These are phyloP conservation scores for Coelogynopora nodosa DNA, from an alignment of 2,888 invertebrate species.

Conservation along the genomic window DNA sequence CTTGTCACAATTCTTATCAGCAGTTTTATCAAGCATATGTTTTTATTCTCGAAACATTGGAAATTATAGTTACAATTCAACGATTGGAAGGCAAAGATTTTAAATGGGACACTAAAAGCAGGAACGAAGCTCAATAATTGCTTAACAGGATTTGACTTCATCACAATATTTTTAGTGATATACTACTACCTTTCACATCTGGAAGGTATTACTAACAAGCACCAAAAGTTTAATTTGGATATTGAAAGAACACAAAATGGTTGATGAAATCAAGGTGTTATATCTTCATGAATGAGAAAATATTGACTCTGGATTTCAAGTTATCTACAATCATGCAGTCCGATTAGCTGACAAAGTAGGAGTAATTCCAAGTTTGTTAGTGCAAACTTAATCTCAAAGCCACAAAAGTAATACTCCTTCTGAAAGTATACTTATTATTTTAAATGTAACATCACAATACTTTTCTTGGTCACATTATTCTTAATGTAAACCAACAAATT, in stretches of 20 bases:
- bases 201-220: not conserved
- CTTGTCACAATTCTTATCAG: not conserved
- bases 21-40: not conserved
- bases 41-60: not conserved
- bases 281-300: not conserved
- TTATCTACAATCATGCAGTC: not conserved
- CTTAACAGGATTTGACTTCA: not conserved
- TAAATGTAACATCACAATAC: too few relatives aligned
- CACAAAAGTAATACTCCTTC: too few relatives aligned
- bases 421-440: too few relatives aligned
- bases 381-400: too few relatives aligned
- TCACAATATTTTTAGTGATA: constrained; percentile 7
- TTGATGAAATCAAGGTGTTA: not conserved
- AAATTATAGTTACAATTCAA: not conserved
- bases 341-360: too few relatives aligned
- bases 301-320: not conserved
- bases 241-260: not conserved
- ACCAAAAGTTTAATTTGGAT: not conserved
- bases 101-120: not conserved
- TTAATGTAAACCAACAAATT: too few relatives aligned
- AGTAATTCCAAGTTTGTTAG: too few relatives aligned
- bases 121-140: not conserved
- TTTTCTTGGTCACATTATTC: too few relatives aligned
- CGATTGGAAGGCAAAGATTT: not conserved
- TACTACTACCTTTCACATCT: constrained; percentile 3